These are phyloP conservation scores for Chiridota heheva DNA, from an alignment of 35 echinoderm and acorn worm genomes.

Conservation along the genomic window DNA sequence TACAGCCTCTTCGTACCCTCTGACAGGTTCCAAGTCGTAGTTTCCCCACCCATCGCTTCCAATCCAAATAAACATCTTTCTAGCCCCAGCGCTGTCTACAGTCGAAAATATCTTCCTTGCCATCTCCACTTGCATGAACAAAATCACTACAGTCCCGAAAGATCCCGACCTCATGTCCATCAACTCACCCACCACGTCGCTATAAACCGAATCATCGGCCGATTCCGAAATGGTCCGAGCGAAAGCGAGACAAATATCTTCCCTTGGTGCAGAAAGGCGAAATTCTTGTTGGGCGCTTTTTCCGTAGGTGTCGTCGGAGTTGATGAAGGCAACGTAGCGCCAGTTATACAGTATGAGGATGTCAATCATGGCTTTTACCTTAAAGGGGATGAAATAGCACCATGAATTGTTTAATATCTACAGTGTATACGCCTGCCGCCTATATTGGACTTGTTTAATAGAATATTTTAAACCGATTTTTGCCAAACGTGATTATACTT, in stretches of 20 bases:
- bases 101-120: slow-evolving; percentile 48
- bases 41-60: slow-evolving; percentile 81
- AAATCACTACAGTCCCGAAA: slow-evolving; percentile 59
- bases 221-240: slow-evolving; percentile 52
- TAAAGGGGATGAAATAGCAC: not conserved
- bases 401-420: too few relatives aligned
- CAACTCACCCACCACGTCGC: slow-evolving; percentile 42
- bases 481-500: too few relatives aligned
- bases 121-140: slow-evolving; percentile 60
- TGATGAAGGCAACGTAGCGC: slow-evolving; percentile 85
- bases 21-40: slow-evolving; percentile 54
- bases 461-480: too few relatives aligned
- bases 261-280: not conserved
- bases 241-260: slow-evolving; percentile 70
- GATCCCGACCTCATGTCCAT: slow-evolving; percentile 34
- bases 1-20: slow-evolving; percentile 66
- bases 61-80: slow-evolving; percentile 61
- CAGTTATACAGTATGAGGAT: slow-evolving; percentile 69
- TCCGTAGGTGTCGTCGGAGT: slow-evolving; percentile 86
- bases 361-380: slow-evolving; percentile 81
- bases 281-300: slow-evolving; percentile 75
- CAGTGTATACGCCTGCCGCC: too few relatives aligned
- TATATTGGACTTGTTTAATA: too few relatives aligned
- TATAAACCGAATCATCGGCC: slow-evolving; percentile 7
- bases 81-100: slow-evolving; percentile 3